Percentiles rank a stretch among this genome's conserved stretches.
Evolutionary conservation across 2,888 invertebrate genomes (phyloP).

Genomic region (Cantharis lateralis): DNA sequence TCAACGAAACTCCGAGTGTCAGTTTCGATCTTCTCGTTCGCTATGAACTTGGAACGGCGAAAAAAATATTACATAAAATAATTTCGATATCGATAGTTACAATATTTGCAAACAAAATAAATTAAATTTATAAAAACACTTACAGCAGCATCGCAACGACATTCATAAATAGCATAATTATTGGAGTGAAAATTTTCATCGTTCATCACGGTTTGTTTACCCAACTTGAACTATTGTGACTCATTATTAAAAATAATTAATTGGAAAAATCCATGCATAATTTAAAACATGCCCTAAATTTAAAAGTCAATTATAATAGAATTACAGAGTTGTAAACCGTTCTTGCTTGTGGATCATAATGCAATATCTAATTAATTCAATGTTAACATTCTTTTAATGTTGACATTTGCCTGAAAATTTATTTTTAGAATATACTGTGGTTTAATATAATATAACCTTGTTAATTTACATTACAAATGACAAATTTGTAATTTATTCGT

Average conservation of each 20-base stretch:
- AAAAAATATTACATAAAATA: background rate
- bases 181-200: background rate
- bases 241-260: background rate
- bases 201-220: background rate
- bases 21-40: background rate
- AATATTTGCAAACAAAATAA: background rate
- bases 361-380: background rate
- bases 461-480: background rate
- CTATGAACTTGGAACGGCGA: background rate
- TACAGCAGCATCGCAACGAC: background rate
- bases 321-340: background rate
- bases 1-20: constrained; percentile 8
- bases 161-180: background rate
- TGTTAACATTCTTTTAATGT: constrained; percentile 2
- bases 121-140: background rate
- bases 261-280: background rate
- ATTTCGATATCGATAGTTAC: background rate
- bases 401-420: background rate
- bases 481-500: background rate
- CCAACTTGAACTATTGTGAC: background rate
- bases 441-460: background rate
- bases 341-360: background rate
- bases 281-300: background rate
- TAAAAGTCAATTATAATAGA: background rate
- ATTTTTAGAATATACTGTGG: background rate